Evolutionary conservation across 2,113 vertebrate species (phyloP), one percentile per base, ranked within the genome.

Genomic region (Aplodontia rufa): DNA sequence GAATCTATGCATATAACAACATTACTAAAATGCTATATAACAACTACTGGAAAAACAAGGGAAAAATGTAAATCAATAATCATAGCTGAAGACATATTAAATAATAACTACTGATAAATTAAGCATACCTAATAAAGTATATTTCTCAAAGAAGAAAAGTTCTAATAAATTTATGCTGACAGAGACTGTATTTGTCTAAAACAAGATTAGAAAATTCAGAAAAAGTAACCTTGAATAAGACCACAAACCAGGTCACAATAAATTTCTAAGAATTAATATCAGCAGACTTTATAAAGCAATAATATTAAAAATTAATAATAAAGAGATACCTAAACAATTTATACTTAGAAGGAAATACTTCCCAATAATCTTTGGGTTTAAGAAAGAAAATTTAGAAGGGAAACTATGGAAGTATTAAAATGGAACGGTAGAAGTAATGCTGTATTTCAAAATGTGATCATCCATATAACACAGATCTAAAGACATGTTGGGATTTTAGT

Each of bases 161-260:
- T 8, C 40, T 69, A 75, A 90, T 69, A 86, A 82, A 91, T 85
- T 78, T 71, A 42, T 35, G 82, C 40, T 49, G 84, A 75, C 24
- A 78, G 24, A 92, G 11, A 81, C 2, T 78, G 53, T 0, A 66
- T 78, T 69, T 85, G 8, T 53, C 89, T 93, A n/a, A 78, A 74
- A 19, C 30, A 60, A 94, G 82, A 68, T 58, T 64, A 60, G 8
- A 86, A 97, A 93, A 80, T 45, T 62, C 74, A 42, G 28, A 83
- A 87, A 82, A 94, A 12, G 58, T 76, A 62, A 32, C 42, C 32
- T 91, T 32, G 2, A 51, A 45, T 9, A 88, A 76, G 10, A 4
- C 11, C 58, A 82, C 9, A 58, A 87, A 80, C 1, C 45, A 55
- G 1, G 16, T 40, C 42, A 87, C 49, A 75, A 64, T 74, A 93